A percentile compares a stretch with the other conserved stretches of the same genome.
Evolutionary conservation across 2,888 invertebrate species (phyloP).

Genomic region (Clanis bilineata): DNA sequence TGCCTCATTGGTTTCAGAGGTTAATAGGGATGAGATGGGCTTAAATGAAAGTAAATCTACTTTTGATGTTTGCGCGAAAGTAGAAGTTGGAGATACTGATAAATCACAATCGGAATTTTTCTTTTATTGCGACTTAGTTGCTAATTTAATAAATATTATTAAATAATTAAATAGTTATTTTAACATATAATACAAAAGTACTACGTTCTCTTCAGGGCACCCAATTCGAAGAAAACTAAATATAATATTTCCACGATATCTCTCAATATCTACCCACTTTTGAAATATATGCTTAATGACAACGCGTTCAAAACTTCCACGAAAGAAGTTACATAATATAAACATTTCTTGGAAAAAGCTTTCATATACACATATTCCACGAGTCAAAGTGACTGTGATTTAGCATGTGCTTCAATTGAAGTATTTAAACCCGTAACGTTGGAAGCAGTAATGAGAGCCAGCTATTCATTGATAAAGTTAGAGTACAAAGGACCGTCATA

Average conservation of each 20-base stretch:
- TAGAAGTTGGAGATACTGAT: background rate
- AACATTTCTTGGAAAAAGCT: background rate
- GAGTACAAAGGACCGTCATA: constrained; percentile 44
- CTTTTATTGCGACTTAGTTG: background rate
- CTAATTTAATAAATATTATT: too few relatives aligned
- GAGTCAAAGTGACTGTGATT: constrained; percentile 12
- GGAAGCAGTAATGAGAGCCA: constrained; percentile 37
- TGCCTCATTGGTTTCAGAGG: background rate
- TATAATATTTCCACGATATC: background rate
- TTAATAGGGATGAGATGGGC: background rate
- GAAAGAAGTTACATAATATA: background rate
- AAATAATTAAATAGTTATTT: too few relatives aligned
- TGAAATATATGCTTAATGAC: background rate
- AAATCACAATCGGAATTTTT: background rate
- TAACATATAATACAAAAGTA: too few relatives aligned
- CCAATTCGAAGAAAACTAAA: background rate
- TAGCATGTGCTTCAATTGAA: constrained; percentile 24
- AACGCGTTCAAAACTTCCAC: background rate
- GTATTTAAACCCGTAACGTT: constrained; percentile 34
- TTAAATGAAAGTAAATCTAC: background rate
- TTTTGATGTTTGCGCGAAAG: background rate
- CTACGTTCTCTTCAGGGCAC: too few relatives aligned
- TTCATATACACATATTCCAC: background rate
- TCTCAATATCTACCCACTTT: background rate
- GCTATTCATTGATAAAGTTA: constrained; percentile 45